Base-by-base conservation (phyloP, 1,140 invertebrate genomes). In the Drepana arcuata region DNA sequence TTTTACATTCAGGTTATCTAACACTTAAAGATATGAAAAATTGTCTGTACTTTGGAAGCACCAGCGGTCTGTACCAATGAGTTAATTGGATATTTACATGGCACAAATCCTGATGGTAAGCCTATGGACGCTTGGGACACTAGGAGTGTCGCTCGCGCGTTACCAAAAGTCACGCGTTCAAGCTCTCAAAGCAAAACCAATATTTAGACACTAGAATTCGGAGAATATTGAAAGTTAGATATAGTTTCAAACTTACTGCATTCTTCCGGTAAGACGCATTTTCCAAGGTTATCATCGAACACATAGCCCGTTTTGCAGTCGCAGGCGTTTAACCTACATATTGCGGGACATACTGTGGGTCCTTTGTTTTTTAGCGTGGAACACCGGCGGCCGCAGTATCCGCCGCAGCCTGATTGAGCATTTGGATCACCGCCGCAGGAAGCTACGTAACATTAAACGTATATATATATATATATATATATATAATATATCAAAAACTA, bases 391-490 rank as follows among this genome's bases (percentile, higher is more conserved):
- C 43, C 37, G 18, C 61, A 65, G 30, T 55, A 28, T 0, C 16
- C 13, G 10, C 50, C 61, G 36, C 61, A 58, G 1, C 61, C 61
- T 6, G 34, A 5, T 24, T 14, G 13, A 5, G 57, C 57, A n/a
- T 65, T 55, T 7, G 26, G 27, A 31, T 61, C 61, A 0, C 54
- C 61, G 2, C 51, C 50, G 21, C 61, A 61, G 0, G 34, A 28
- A 21, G 27, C 50, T 59, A n/a, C n/a, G 34, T 24, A 27, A 45
- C 16, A 15, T 26, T 2, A 26, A 26, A 26, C 2, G 2, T 10
- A 26, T 10, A 26, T 26, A 2, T 26, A 26, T 9, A 21, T 21
- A 5, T 9, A 4, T 21, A 5, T 21, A 5, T 21, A 5, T 21
- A 21, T 5, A 4, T 5, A 21, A 21, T 9, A 5, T 21, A 21